Conservation (phyloP, 2,113 vertebrate species). For the Lophius piscatorius region DNA sequence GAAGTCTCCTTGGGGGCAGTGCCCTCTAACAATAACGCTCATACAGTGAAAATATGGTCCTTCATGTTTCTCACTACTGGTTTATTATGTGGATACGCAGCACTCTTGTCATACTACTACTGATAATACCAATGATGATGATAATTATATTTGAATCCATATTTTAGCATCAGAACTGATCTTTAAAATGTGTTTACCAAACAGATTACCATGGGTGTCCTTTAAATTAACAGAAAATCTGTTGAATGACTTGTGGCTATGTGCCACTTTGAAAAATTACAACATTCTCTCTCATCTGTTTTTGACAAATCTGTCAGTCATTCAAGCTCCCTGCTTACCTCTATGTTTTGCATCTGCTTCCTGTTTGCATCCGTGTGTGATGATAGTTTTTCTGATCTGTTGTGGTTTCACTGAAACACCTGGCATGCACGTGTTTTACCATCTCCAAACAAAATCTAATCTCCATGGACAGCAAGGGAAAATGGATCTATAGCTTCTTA, state of each 20-base stretch:
- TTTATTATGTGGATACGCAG: background rate
- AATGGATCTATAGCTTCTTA: background rate
- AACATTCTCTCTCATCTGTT: background rate
- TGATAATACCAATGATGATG: background rate
- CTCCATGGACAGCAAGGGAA: background rate
- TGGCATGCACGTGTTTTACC: slow-evolving; percentile 6
- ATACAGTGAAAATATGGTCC: slow-evolving; percentile 20
- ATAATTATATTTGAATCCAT: background rate
- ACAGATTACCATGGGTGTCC: background rate
- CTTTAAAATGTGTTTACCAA: background rate
- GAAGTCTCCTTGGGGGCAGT: slow-evolving; percentile 22
- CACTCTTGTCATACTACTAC: background rate
- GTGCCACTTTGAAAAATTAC: background rate
- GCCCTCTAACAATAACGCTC: slow-evolving; percentile 20
- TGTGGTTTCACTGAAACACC: slow-evolving; percentile 4
- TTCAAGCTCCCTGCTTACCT: background rate
- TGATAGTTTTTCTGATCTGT: slow-evolving; percentile 23
- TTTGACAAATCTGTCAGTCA: background rate
- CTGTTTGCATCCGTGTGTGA: slow-evolving; percentile 18
- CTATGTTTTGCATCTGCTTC: slow-evolving; percentile 19
- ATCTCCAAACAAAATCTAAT: slow-evolving; percentile 4
- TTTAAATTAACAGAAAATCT: background rate
- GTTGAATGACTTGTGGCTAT: background rate
- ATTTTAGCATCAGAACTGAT: background rate
- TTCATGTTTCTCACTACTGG: background rate